A percentile compares a stretch with the other conserved stretches of the same genome.
phyloP scores from a whole-genome alignment of 2,113 vertebrate species.

The Syngnathus floridae region DNA sequence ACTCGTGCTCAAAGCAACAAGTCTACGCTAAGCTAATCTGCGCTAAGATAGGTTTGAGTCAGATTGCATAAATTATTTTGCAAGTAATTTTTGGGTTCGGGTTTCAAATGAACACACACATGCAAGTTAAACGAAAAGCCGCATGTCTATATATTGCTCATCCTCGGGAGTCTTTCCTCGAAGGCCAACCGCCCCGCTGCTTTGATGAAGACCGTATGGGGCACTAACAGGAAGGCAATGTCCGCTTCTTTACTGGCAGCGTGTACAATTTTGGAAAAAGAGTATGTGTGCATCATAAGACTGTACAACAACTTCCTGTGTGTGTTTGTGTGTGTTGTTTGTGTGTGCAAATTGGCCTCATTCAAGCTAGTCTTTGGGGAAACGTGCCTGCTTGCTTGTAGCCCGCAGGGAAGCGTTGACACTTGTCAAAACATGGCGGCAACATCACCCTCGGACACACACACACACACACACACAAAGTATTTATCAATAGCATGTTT shows the following conservation, averaged over 20 bases:
- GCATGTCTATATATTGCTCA: background rate
- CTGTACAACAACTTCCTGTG: background rate
- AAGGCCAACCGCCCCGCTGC: background rate
- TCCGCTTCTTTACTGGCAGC: background rate
- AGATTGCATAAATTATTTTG: background rate
- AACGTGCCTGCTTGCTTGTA: background rate
- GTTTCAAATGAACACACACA: background rate
- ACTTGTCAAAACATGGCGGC: background rate
- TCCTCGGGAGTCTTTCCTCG: background rate
- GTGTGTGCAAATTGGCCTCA: constrained; percentile 4
- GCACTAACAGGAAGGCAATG: background rate
- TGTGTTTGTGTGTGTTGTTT: constrained; percentile 12
- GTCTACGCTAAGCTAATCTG: background rate
- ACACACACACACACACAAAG: background rate
- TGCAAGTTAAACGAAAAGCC: background rate
- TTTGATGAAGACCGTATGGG: background rate
- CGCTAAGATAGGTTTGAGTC: background rate
- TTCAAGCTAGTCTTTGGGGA: background rate
- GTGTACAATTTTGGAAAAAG: background rate
- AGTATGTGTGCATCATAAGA: background rate
- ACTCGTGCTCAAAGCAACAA: background rate
- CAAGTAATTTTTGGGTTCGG: no score
- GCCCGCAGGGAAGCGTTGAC: background rate
- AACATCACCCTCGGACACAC: background rate
- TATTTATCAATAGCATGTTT: background rate